phyloP scores from a whole-genome alignment of 2,797 vertebrate species.

The Alauda arvensis region DNA sequence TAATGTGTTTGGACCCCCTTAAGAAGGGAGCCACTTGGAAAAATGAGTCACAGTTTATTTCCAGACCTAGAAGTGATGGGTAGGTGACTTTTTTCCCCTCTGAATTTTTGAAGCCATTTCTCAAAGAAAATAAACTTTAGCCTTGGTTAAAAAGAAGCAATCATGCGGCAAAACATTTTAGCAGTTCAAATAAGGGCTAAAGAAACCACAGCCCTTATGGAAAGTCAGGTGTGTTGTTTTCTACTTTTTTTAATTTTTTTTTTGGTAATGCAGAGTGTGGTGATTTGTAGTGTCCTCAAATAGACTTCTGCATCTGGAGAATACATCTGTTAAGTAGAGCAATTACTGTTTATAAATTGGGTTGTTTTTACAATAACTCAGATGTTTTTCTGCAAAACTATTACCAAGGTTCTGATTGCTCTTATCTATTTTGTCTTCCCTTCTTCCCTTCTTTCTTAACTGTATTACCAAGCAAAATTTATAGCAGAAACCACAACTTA shows the following conservation, averaged over 20 bases:
- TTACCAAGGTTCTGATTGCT: not conserved
- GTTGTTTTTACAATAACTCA: not conserved
- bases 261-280: not conserved
- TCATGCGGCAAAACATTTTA: not conserved
- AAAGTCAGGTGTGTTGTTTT: not conserved
- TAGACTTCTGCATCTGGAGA: not conserved
- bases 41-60: constrained; percentile 19
- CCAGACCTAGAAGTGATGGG: not conserved
- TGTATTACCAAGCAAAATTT: not conserved
- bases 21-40: not conserved
- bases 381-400: not conserved
- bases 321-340: not conserved
- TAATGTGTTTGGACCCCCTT: not conserved
- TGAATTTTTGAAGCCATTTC: constrained; percentile 7
- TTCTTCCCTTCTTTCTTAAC: not conserved
- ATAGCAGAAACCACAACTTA: not conserved
- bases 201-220: not conserved
- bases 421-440: not conserved
- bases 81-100: not conserved
- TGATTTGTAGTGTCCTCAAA: not conserved
- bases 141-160: not conserved
- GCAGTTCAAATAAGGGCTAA: not conserved
- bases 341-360: not conserved
- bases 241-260: not conserved
- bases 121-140: not conserved